phyloP scores from a whole-genome alignment of 2,797 vertebrate genomes.

The Anabas testudineus region DNA sequence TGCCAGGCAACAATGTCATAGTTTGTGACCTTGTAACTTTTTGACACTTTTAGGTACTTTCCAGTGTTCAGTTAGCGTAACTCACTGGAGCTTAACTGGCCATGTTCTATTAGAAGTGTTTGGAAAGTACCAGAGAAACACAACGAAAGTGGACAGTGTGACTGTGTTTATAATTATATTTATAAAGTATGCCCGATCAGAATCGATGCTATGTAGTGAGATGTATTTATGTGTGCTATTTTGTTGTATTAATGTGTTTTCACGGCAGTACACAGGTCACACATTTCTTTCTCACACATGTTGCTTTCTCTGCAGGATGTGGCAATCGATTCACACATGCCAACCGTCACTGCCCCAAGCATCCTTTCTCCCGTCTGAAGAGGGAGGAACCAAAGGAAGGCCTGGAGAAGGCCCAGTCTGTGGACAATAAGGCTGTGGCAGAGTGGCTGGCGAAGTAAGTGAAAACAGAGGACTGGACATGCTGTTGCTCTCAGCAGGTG shows the following conservation, averaged over 20 bases:
- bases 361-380: conserved; percentile 95
- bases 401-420: conserved; percentile 87
- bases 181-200: neutral
- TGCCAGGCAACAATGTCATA: neutral
- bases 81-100: neutral
- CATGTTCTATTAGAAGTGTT: neutral
- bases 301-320: conserved; percentile 85
- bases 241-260: neutral
- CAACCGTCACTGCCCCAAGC: conserved; percentile 97
- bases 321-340: conserved; percentile 97
- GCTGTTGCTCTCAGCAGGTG: neutral
- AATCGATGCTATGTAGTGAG: neutral
- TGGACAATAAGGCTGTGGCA: conserved; percentile 96
- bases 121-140: conserved; percentile 65
- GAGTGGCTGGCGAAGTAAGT: conserved; percentile 98
- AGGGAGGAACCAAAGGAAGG: conserved; percentile 91
- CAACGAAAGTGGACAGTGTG: neutral
- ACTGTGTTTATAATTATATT: neutral
- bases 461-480: neutral
- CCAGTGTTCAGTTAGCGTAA: conserved; percentile 2
- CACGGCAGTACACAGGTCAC: neutral
- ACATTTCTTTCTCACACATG: conserved; percentile 3
- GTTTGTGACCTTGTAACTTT: neutral
- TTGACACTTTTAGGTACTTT: conserved; percentile 46
- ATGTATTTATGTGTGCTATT: neutral